phyloP scores from a whole-genome alignment of 2,797 vertebrate species.

The Thamnophis elegans region DNA sequence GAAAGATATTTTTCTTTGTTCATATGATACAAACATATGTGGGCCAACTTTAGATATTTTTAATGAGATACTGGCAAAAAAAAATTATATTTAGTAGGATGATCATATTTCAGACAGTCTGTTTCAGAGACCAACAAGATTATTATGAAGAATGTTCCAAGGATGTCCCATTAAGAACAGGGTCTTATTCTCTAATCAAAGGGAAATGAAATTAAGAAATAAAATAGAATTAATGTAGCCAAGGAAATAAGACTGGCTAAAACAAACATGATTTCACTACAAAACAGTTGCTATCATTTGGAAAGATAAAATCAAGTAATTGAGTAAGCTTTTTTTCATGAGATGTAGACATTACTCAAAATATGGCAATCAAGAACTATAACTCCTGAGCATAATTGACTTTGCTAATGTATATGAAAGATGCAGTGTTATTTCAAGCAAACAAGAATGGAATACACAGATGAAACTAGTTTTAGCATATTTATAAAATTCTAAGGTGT shows the following conservation, averaged over 20 bases:
- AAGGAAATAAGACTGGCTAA: neutral
- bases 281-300: fast-evolving
- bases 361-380: neutral
- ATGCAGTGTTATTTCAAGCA: fast-evolving
- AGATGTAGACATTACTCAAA: neutral
- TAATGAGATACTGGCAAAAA: neutral
- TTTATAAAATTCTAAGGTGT: neutral
- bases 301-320: neutral
- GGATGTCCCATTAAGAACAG: neutral
- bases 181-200: neutral
- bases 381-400: neutral
- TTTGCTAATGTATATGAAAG: neutral
- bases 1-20: neutral
- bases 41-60: neutral
- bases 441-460: neutral
- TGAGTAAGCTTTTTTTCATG: fast-evolving
- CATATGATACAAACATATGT: neutral
- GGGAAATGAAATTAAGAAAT: neutral
- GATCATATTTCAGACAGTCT: neutral
- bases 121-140: neutral
- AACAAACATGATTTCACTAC: neutral
- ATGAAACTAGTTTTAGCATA: constrained; percentile 3
- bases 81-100: neutral
- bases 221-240: neutral
- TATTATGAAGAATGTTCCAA: neutral